These are phyloP conservation scores for Iphiclides podalirius DNA, from an alignment of 2,888 invertebrate species.

Conservation along the genomic window DNA sequence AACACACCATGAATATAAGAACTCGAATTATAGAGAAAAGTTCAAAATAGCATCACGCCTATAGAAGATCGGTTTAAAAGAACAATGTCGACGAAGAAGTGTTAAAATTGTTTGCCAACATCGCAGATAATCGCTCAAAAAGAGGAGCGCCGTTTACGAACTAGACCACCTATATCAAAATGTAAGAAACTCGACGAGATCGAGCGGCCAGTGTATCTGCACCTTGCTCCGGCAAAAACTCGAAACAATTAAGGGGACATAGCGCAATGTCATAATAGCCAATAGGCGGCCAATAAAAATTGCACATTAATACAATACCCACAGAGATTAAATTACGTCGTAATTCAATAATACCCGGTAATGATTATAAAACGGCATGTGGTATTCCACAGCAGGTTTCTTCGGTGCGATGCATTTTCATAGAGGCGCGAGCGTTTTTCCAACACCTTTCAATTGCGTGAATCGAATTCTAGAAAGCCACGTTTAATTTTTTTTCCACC, in stretches of 20 bases:
- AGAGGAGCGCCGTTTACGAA: slow-evolving; percentile 3
- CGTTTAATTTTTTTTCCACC: slow-evolving; percentile 33
- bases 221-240: slow-evolving; percentile 76
- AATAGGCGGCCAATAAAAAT: slow-evolving; percentile 56
- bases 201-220: slow-evolving; percentile 58
- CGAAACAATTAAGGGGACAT: slow-evolving; percentile 68
- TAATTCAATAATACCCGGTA: slow-evolving; percentile 44
- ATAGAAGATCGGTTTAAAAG: neutral
- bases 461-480: slow-evolving; percentile 76
- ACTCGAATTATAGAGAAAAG: neutral
- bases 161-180: slow-evolving; percentile 40
- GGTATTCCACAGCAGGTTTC: slow-evolving; percentile 72
- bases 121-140: neutral
- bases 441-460: slow-evolving; percentile 76
- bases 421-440: slow-evolving; percentile 76
- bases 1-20: no score
- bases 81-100: neutral
- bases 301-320: slow-evolving; percentile 53
- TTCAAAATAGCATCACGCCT: no score
- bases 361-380: slow-evolving; percentile 59
- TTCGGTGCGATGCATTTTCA: slow-evolving; percentile 73
- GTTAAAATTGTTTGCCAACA: neutral
- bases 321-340: slow-evolving; percentile 64
- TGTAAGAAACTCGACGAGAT: slow-evolving; percentile 35
- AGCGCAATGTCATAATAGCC: slow-evolving; percentile 58